Conservation (phyloP, 2,113 vertebrate species). For the Platichthys flesus region DNA sequence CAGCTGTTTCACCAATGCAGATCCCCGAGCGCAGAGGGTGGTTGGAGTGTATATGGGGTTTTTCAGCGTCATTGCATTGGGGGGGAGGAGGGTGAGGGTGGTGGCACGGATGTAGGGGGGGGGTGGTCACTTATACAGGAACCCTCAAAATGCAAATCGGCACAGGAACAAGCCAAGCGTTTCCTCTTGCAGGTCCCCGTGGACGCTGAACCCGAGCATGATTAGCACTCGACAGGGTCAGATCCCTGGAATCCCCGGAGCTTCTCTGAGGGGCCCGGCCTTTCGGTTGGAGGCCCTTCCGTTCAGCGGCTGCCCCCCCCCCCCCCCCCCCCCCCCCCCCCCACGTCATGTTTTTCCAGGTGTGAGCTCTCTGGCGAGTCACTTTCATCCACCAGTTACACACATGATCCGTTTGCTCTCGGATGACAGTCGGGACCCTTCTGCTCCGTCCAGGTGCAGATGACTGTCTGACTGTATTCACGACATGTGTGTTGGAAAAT, state of each 20-base stretch:
- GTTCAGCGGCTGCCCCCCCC: constrained; percentile 8
- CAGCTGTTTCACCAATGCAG: constrained; percentile 77
- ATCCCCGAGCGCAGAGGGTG: constrained; percentile 33
- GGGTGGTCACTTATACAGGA: constrained; percentile 52
- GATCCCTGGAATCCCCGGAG: constrained; percentile 37
- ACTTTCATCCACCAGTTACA: background rate
- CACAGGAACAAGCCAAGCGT: constrained; percentile 40
- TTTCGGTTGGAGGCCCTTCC: constrained; percentile 42
- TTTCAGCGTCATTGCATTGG: background rate
- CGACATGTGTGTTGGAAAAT: background rate
- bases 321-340: too few relatives aligned
- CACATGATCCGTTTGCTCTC: background rate
- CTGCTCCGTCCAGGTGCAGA: background rate
- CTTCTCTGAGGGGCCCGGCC: constrained; percentile 34
- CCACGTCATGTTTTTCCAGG: constrained; percentile 61
- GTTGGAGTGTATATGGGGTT: constrained; percentile 37
- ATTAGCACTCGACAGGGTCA: constrained; percentile 57
- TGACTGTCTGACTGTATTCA: background rate
- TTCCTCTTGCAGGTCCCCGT: constrained; percentile 10
- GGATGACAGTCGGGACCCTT: background rate
- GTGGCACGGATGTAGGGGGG: background rate
- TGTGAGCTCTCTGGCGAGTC: constrained; percentile 38
- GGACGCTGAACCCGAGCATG: constrained; percentile 47
- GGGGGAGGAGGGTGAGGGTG: background rate
- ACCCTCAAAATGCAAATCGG: constrained; percentile 70